A percentile compares a stretch with the other conserved stretches of the same genome.
These are phyloP conservation scores for Cosmopolites sordidus DNA, from an alignment of 2,888 invertebrate species.

Conservation along the genomic window DNA sequence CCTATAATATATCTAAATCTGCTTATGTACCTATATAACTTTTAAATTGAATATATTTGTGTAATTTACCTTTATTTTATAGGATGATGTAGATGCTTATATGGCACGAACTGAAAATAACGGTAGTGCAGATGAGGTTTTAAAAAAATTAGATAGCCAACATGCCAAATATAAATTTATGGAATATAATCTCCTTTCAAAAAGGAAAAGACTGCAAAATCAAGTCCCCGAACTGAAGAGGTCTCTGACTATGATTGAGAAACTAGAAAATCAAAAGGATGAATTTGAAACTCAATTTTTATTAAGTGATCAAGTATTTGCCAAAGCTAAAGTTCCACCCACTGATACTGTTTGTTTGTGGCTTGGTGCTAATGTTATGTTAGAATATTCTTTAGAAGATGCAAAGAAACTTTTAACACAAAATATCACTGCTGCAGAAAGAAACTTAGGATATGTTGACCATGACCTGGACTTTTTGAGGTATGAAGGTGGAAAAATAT, in stretches of 20 bases:
- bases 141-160: constrained; percentile 84
- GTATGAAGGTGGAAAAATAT: constrained; percentile 45
- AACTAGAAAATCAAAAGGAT: constrained; percentile 75
- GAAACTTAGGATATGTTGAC: constrained; percentile 78
- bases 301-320: constrained; percentile 79
- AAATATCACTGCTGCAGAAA: constrained; percentile 79
- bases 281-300: constrained; percentile 85
- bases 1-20: too few relatives aligned
- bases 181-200: constrained; percentile 87
- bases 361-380: constrained; percentile 93
- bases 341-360: constrained; percentile 83
- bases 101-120: constrained; percentile 81
- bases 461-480: constrained; percentile 90
- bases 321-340: constrained; percentile 80
- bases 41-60: neutral
- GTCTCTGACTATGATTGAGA: constrained; percentile 87
- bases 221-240: constrained; percentile 94
- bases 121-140: constrained; percentile 77
- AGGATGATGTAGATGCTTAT: constrained; percentile 94
- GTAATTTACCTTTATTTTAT: constrained; percentile 28
- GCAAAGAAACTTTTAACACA: constrained; percentile 79
- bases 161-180: constrained; percentile 96
- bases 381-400: constrained; percentile 90
- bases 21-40: neutral
- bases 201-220: constrained; percentile 77